Conservation (phyloP, 2,797 vertebrate species). For the Phrynocephalus guinanensis region DNA sequence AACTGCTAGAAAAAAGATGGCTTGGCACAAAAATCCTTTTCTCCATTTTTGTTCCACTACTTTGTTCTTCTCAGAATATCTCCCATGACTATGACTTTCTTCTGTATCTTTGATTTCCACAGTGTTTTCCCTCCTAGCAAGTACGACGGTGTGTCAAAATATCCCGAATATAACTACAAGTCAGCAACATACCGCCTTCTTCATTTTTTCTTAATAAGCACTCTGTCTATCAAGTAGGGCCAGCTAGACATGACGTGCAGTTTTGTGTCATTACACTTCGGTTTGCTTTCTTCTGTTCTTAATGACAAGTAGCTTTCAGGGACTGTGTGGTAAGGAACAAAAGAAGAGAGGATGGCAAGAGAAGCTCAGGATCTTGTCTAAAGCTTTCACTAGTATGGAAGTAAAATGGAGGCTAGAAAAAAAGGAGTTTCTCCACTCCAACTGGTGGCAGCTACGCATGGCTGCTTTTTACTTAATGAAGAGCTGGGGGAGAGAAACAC, state of each 20-base stretch:
- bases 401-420: neutral
- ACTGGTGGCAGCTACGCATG: neutral
- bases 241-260: too few relatives aligned
- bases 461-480: neutral
- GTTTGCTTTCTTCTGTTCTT: neutral
- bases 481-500: neutral
- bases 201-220: neutral
- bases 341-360: neutral
- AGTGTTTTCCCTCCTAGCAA: constrained; percentile 2
- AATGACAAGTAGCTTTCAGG: neutral
- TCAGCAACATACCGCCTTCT: neutral
- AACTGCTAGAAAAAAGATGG: constrained; percentile 20
- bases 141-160: neutral
- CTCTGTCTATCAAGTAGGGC: constrained; percentile 35
- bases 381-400: too few relatives aligned
- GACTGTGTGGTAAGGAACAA: neutral
- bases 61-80: neutral
- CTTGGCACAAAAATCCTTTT: neutral
- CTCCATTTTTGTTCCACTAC: neutral
- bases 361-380: too few relatives aligned
- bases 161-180: constrained; percentile 1
- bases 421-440: neutral
- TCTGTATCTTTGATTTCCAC: constrained; percentile 32
- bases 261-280: neutral
- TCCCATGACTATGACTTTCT: neutral